Percentiles rank a stretch among this genome's conserved stretches.
These are phyloP conservation scores for Atrichornis clamosus DNA, from an alignment of 2,113 vertebrate species.

Conservation along the genomic window DNA sequence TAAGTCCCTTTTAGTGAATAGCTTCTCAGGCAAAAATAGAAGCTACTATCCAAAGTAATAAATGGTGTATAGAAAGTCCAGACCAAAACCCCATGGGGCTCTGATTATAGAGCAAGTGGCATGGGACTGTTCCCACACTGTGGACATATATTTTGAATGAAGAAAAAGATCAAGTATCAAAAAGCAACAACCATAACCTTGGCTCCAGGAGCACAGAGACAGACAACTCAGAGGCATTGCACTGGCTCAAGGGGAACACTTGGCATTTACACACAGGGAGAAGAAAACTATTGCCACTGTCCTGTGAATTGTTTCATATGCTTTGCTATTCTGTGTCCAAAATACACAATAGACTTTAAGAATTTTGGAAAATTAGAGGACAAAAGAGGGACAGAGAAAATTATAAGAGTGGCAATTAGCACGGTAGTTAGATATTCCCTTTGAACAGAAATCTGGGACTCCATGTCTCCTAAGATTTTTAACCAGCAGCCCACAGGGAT, in stretches of 20 bases:
- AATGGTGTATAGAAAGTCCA: background rate
- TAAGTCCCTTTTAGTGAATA: conserved; percentile 2
- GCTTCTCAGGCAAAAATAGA: conserved; percentile 19
- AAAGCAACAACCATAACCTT: background rate
- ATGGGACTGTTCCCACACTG: background rate
- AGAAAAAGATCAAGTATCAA: conserved; percentile 17
- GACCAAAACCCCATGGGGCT: background rate
- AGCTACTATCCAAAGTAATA: background rate
- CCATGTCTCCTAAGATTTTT: background rate
- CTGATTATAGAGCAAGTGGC: background rate
- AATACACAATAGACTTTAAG: background rate
- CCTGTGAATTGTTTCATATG: background rate
- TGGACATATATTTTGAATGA: background rate
- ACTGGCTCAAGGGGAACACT: background rate
- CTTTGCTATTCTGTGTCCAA: background rate
- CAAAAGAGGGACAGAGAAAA: background rate
- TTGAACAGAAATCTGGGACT: background rate
- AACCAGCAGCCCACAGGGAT: background rate
- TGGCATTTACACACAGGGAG: background rate
- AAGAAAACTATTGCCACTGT: background rate
- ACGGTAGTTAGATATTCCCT: background rate
- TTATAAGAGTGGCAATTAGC: background rate
- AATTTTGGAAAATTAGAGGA: conserved; percentile 9
- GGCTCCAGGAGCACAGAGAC: background rate
- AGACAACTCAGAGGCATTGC: background rate